phyloP scores from a whole-genome alignment of 2,888 invertebrate genomes.

The Aphrophora alni region DNA sequence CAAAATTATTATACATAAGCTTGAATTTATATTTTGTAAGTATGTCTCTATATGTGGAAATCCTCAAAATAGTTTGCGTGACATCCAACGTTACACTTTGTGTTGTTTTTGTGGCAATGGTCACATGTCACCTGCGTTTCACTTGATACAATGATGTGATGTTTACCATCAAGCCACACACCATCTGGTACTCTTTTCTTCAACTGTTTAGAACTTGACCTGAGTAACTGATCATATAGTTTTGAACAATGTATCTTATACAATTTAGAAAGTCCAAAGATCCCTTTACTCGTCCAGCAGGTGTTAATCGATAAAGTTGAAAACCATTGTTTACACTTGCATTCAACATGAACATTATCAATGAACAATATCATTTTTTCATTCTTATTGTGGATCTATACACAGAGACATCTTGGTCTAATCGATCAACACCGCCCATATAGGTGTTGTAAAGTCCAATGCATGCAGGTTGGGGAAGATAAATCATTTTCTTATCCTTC shows the following conservation, averaged over 20 bases:
- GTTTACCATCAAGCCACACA: neutral
- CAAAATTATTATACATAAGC: too few species aligned
- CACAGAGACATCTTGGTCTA: neutral
- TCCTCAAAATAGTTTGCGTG: too few species aligned
- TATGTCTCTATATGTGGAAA: too few species aligned
- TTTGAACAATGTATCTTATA: too few species aligned
- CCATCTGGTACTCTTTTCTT: neutral
- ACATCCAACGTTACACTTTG: too few species aligned
- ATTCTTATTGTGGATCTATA: neutral
- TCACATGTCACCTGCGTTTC: neutral
- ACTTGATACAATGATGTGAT: neutral
- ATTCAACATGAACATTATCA: slow-evolving; percentile 12
- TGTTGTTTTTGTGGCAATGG: neutral
- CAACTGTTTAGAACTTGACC: too few species aligned
- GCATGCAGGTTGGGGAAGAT: neutral
- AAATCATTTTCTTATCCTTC: too few species aligned
- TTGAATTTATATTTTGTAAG: too few species aligned
- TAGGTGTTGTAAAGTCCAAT: slow-evolving; percentile 3
- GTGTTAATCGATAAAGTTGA: neutral
- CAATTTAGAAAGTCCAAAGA: too few species aligned
- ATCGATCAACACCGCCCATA: slow-evolving; percentile 12
- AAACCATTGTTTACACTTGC: neutral
- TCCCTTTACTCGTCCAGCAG: too few species aligned
- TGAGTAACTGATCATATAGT: too few species aligned
- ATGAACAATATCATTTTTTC: slow-evolving; percentile 10